Conservation (phyloP, 2,113 vertebrate genomes). For the Peucedramus taeniatus region DNA sequence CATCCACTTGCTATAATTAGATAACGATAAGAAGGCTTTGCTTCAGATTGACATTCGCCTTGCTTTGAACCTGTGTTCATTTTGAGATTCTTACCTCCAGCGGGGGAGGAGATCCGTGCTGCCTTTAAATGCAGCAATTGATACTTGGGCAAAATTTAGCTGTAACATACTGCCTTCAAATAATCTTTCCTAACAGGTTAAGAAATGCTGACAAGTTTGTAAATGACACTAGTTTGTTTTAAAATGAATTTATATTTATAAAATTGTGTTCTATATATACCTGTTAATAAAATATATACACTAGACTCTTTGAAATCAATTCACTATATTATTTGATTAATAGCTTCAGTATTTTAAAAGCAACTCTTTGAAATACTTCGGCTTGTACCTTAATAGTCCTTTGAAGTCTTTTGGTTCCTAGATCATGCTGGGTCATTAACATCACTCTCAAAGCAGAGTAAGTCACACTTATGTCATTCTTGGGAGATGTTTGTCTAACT, state of each 20-base stretch:
- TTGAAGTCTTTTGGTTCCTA: neutral
- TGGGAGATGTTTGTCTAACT: slow-evolving; percentile 10
- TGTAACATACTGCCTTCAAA: neutral
- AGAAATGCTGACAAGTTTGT: neutral
- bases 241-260: neutral
- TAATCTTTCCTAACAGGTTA: neutral
- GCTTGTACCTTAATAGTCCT: neutral
- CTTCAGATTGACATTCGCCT: neutral
- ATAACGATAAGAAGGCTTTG: neutral
- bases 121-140: neutral
- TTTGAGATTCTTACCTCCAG: neutral
- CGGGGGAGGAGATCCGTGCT: neutral
- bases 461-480: neutral
- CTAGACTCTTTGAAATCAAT: neutral
- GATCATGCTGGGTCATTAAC: neutral
- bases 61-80: neutral
- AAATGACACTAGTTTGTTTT: neutral
- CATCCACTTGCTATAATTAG: neutral
- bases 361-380: neutral
- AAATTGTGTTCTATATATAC: neutral
- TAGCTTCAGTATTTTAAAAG: neutral
- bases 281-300: neutral
- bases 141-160: neutral
- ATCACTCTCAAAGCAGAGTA: neutral
- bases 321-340: neutral